Percentiles rank a stretch among this genome's conserved stretches.
Conservation (phyloP, 2,113 vertebrate genomes). For the Tupaia chinensis region DNA sequence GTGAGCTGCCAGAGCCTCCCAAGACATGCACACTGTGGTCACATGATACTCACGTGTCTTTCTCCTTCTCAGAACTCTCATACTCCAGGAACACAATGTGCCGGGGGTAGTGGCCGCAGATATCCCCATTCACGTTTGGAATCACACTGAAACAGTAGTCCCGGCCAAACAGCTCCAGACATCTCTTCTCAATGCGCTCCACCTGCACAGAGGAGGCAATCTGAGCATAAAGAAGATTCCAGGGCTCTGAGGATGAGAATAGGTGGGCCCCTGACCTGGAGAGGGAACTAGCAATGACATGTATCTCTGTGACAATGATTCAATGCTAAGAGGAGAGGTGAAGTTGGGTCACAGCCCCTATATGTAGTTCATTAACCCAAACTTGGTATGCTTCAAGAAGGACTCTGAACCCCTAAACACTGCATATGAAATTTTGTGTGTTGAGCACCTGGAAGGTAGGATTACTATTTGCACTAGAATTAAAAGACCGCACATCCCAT, state of each 20-base stretch:
- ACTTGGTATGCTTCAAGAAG: background rate
- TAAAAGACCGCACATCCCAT: background rate
- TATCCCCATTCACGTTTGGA: conserved; percentile 94
- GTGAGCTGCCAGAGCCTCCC: background rate
- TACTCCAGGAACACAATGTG: conserved; percentile 97
- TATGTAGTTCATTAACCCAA: background rate
- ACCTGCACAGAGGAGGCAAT: conserved; percentile 86
- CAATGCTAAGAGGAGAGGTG: background rate
- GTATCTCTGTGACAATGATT: background rate
- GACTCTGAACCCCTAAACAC: background rate
- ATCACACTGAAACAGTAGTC: conserved; percentile 98
- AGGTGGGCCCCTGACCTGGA: background rate
- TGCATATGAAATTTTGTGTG: background rate
- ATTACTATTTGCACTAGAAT: background rate
- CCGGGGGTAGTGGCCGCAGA: conserved; percentile 97
- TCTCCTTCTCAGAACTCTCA: conserved; percentile 91
- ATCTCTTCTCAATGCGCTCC: conserved; percentile 94
- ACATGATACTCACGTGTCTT: conserved; percentile 90
- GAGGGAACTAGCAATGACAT: background rate
- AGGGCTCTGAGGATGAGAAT: conserved; percentile 11
- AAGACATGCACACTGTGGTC: background rate
- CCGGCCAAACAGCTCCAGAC: conserved; percentile 95
- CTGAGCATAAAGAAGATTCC: background rate
- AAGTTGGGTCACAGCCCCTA: background rate
- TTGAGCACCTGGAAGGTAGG: background rate